Percentiles rank a stretch among this genome's conserved stretches.
These are phyloP conservation scores for Pelvicachromis taeniatus DNA, from an alignment of 2,113 vertebrate species.

Conservation along the genomic window DNA sequence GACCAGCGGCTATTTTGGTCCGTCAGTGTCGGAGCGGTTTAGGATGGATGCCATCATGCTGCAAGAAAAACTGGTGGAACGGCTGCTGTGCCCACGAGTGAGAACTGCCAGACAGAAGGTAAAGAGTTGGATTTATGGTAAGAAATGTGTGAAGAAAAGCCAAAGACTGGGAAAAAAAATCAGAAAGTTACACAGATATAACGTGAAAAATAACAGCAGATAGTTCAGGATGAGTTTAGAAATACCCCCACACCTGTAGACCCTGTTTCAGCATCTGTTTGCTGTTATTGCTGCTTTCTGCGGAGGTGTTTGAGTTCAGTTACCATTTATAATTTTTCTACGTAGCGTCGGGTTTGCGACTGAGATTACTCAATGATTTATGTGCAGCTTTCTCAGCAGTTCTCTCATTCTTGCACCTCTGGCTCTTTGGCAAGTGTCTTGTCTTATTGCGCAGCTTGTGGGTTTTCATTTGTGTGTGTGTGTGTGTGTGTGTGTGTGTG, in stretches of 20 bases:
- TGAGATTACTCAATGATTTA: neutral
- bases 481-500: neutral
- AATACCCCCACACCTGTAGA: neutral
- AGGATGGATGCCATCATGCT: conserved; percentile 92
- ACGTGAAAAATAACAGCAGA: neutral
- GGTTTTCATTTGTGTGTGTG: neutral
- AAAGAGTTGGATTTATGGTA: conserved; percentile 24
- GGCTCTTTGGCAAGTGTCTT: neutral
- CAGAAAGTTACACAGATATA: neutral
- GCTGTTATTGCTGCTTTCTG: neutral
- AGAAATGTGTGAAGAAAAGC: neutral
- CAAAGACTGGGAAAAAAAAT: neutral
- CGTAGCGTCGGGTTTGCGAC: neutral
- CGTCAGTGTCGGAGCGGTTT: conserved; percentile 46
- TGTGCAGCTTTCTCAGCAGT: neutral
- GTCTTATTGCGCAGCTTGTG: neutral
- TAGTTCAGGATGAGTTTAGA: neutral
- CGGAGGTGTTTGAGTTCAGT: neutral
- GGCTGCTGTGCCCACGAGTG: conserved; percentile 87
- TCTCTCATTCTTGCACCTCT: neutral
- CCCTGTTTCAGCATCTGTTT: neutral
- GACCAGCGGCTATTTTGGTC: conserved; percentile 50
- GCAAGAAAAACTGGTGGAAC: conserved; percentile 92
- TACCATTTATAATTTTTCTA: neutral
- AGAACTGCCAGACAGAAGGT: conserved; percentile 89